A percentile compares a stretch with the other conserved stretches of the same genome.
phyloP scores from a whole-genome alignment of 2,888 invertebrate species.

The Tenthredo notha region DNA sequence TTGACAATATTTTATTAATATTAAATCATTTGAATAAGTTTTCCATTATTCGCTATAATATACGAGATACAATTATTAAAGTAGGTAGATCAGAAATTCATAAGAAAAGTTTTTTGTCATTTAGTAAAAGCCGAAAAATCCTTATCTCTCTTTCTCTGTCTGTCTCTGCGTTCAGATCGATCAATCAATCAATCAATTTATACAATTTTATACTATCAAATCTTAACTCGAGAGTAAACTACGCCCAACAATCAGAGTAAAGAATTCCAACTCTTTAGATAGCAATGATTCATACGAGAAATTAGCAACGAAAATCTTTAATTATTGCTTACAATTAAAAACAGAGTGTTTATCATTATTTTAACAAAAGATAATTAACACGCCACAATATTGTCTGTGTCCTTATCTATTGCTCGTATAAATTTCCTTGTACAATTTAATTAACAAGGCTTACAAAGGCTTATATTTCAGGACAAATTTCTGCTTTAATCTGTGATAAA shows the following conservation, averaged over 20 bases:
- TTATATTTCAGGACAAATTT: background rate
- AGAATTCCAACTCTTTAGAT: background rate
- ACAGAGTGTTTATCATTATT: background rate
- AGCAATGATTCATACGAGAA: background rate
- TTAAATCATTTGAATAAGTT: background rate
- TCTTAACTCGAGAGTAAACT: background rate
- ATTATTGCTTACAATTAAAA: conserved; percentile 8
- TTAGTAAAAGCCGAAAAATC: background rate
- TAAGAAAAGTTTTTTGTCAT: background rate
- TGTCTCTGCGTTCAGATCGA: background rate
- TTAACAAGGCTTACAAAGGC: background rate
- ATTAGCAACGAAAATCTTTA: background rate
- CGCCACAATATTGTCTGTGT: background rate
- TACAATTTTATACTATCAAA: background rate
- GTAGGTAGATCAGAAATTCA: background rate
- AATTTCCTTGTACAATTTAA: background rate
- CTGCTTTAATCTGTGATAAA: conserved; percentile 35
- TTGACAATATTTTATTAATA: conserved; percentile 2
- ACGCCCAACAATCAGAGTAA: background rate
- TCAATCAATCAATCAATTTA: background rate
- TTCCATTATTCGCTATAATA: background rate
- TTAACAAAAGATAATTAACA: background rate
- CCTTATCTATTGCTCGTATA: background rate
- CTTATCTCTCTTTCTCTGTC: background rate
- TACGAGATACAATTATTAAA: background rate